Evolutionary conservation across 2,113 vertebrate genomes (phyloP).

Genomic region (Psittacara wagleri): DNA sequence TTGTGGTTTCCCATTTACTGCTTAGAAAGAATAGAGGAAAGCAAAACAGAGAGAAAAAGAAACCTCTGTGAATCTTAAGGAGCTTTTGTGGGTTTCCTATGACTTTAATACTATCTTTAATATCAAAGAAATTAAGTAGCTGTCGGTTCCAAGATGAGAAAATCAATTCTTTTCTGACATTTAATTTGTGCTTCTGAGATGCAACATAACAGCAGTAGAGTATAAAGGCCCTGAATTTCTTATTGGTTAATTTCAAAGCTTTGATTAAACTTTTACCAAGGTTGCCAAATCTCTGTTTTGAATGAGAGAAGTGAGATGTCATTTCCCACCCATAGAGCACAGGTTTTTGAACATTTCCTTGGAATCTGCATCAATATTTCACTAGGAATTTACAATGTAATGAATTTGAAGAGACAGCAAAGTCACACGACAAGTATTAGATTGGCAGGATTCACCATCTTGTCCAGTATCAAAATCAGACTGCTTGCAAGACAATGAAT

Average conservation of each 20-base stretch:
- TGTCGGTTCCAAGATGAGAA: constrained; percentile 4
- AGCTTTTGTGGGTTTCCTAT: constrained; percentile 29
- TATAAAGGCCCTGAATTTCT: constrained; percentile 31
- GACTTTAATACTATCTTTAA: constrained; percentile 45
- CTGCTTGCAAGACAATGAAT: not conserved
- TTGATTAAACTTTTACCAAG: constrained; percentile 38
- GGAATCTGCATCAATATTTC: constrained; percentile 19
- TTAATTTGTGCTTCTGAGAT: constrained; percentile 60
- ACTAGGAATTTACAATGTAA: constrained; percentile 1
- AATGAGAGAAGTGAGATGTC: constrained; percentile 26
- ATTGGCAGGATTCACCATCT: not conserved
- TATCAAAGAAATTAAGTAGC: constrained; percentile 55
- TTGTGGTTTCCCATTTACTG: constrained; percentile 13
- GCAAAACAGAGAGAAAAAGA: not conserved
- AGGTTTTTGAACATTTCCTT: constrained; percentile 8
- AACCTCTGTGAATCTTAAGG: not conserved
- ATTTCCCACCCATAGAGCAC: constrained; percentile 4
- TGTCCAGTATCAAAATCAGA: constrained; percentile 16
- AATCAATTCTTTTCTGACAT: constrained; percentile 57
- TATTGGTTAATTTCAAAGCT: constrained; percentile 36
- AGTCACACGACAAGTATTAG: constrained; percentile 20
- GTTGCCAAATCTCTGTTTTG: constrained; percentile 23
- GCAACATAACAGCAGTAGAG: constrained; percentile 4
- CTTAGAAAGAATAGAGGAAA: not conserved
- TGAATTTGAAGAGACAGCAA: constrained; percentile 23